phyloP scores from a whole-genome alignment of 2,888 invertebrate species.

The Aphodius sticticus region DNA sequence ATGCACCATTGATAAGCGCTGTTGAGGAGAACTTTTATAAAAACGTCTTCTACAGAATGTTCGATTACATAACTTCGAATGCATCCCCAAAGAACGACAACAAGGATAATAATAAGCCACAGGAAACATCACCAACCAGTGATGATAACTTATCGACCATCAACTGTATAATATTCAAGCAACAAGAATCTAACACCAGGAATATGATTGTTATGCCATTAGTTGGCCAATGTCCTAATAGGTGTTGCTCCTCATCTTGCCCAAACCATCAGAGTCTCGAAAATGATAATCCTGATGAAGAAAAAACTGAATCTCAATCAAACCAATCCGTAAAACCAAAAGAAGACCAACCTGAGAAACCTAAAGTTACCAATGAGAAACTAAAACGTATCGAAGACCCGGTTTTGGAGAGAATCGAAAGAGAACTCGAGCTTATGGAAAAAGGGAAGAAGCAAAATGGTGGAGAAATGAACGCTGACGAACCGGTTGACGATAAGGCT shows the following conservation, averaged over 20 bases:
- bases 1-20: background rate
- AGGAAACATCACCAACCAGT: background rate
- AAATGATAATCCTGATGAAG: background rate
- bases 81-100: background rate
- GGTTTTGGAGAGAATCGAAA: background rate
- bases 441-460: background rate
- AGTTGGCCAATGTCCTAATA: background rate
- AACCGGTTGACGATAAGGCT: background rate
- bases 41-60: conserved; percentile 8
- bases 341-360: background rate
- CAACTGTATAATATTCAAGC: conserved; percentile 15
- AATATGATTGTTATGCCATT: conserved; percentile 17
- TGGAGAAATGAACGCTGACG: background rate
- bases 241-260: background rate
- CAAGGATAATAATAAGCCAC: background rate
- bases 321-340: background rate
- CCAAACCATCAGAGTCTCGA: background rate
- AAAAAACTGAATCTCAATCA: background rate
- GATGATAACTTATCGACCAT: background rate
- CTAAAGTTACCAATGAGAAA: background rate
- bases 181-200: background rate
- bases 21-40: conserved; percentile 17
- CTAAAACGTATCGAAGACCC: background rate
- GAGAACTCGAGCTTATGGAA: conserved; percentile 15
- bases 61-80: background rate